phyloP scores from a whole-genome alignment of 2,113 vertebrate genomes.

The Tenebrosternarchus preto region DNA sequence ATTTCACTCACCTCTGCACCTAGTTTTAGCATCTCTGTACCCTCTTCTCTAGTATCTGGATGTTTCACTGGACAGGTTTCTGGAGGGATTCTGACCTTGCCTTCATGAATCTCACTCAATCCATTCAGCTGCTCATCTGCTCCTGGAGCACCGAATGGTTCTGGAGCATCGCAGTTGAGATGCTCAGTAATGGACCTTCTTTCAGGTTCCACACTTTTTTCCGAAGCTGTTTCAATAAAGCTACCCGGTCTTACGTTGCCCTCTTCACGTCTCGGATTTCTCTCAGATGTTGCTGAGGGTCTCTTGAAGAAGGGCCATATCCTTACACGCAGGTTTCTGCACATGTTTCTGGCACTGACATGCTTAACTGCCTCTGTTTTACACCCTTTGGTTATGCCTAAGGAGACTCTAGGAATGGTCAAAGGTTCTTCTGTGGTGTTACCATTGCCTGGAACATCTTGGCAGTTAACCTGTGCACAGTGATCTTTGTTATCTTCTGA shows the following conservation, averaged over 20 bases:
- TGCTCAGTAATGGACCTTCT: constrained; percentile 2
- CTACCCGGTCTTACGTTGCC: neutral
- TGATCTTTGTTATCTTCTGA: neutral
- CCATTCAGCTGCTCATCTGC: constrained; percentile 20
- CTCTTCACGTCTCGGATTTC: neutral
- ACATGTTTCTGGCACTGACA: neutral
- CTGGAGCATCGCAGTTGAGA: neutral
- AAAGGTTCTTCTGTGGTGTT: constrained; percentile 2
- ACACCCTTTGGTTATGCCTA: neutral
- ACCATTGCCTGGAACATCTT: neutral
- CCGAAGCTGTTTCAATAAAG: constrained; percentile 28
- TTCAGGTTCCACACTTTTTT: neutral
- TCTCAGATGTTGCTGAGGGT: constrained; percentile 1
- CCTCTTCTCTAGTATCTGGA: neutral
- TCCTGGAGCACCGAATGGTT: neutral
- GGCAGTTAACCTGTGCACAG: neutral
- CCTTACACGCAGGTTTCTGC: constrained; percentile 16
- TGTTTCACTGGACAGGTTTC: constrained; percentile 11
- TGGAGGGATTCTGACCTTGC: neutral
- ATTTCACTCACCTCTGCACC: constrained; percentile 38
- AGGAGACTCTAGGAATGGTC: neutral
- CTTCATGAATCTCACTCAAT: neutral
- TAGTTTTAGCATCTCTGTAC: constrained; percentile 40
- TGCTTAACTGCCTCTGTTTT: neutral
- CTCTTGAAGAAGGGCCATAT: constrained; percentile 46